phyloP scores from a whole-genome alignment of 2,113 vertebrate species.

The Grammomys dolichurus region DNA sequence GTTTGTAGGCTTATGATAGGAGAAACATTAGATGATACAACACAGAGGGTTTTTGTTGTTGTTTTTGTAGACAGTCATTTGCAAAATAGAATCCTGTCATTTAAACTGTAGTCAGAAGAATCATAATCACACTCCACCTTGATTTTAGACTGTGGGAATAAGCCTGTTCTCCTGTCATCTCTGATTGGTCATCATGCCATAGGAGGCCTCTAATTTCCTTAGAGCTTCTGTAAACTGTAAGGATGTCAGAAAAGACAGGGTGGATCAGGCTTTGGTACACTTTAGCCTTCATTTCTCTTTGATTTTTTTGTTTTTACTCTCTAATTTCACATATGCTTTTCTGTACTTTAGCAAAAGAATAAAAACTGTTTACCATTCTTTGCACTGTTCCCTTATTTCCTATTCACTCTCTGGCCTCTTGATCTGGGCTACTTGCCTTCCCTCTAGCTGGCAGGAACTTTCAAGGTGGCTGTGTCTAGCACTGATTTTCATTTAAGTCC shows the following conservation, averaged over 20 bases:
- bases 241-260: neutral
- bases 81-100: neutral
- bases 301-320: neutral
- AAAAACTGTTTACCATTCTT: neutral
- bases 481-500: neutral
- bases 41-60: neutral
- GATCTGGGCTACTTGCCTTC: neutral
- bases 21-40: conserved; percentile 57
- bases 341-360: neutral
- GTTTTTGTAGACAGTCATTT: conserved; percentile 55
- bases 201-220: neutral
- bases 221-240: neutral
- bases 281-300: conserved; percentile 30
- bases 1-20: conserved; percentile 47
- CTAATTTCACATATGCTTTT: conserved; percentile 3
- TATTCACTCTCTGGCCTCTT: neutral
- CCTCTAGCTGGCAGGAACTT: neutral
- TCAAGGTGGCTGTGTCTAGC: neutral
- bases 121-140: neutral
- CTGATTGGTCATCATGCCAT: neutral
- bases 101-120: conserved; percentile 48
- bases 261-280: neutral
- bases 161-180: neutral
- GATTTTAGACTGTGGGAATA: neutral
- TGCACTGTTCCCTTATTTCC: neutral